phyloP scores from a whole-genome alignment of 2,888 invertebrate species.

The Perdita meconis region DNA sequence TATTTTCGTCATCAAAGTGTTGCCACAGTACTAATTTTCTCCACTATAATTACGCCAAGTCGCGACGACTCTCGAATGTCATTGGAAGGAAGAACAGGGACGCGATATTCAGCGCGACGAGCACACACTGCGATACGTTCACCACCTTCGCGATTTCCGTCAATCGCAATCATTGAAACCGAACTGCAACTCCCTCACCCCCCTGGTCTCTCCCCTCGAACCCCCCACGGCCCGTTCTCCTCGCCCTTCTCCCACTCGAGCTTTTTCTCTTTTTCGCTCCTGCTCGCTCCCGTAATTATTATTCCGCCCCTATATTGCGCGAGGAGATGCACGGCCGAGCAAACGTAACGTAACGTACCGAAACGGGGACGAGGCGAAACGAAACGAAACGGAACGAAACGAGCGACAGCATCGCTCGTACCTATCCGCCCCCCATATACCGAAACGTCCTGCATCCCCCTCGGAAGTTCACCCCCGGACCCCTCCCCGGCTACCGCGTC shows the following conservation, averaged over 20 bases:
- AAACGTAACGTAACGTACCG: slow-evolving; percentile 82
- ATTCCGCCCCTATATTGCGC: slow-evolving; percentile 75
- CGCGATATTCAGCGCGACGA: slow-evolving; percentile 29
- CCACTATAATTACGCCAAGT: background rate
- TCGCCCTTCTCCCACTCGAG: no score
- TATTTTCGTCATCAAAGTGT: no score
- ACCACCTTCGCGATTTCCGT: slow-evolving; percentile 42
- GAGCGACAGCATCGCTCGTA: slow-evolving; percentile 68
- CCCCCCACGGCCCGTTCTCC: no score
- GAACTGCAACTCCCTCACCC: slow-evolving; percentile 42
- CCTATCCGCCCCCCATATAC: slow-evolving; percentile 69
- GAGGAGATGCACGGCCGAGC: slow-evolving; percentile 81
- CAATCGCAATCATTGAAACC: slow-evolving; percentile 70
- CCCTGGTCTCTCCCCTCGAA: background rate
- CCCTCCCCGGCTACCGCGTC: slow-evolving; percentile 17
- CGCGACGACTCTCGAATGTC: slow-evolving; percentile 24
- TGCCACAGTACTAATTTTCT: no score
- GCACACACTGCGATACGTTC: slow-evolving; percentile 10
- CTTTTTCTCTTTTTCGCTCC: slow-evolving; percentile 35
- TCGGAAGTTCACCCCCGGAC: slow-evolving; percentile 41
- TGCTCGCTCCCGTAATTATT: slow-evolving; percentile 69
- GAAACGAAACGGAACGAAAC: slow-evolving; percentile 79
- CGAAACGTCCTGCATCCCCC: slow-evolving; percentile 68
- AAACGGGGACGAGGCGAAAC: slow-evolving; percentile 82
- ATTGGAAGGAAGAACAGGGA: slow-evolving; percentile 7